Evolutionary conservation across 2,113 vertebrate genomes (phyloP), one percentile per base, ranked within the genome.

Genomic region (Maccullochella peelii): DNA sequence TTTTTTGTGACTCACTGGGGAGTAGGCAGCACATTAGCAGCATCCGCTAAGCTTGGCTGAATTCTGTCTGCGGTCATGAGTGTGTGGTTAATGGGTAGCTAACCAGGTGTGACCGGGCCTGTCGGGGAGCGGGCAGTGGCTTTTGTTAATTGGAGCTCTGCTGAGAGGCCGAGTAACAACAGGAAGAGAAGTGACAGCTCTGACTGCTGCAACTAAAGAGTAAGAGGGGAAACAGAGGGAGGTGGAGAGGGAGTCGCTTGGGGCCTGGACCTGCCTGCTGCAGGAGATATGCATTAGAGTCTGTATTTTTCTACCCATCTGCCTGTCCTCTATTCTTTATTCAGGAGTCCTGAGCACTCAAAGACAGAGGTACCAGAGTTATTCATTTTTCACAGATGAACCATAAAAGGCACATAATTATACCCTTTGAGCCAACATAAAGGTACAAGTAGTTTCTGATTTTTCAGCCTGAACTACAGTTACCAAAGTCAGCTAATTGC

Each of bases 161-260:
- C 89, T 91, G 91, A 85, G 87, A 42, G 66, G 80, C 78, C 11
- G 62, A 75, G 85, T 42, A 86, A 80, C 86, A 89, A 91, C 90
- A 92, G 88, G 88, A 93, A 92, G 86, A 74, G 85, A 82, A 82
- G 77, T 85, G 89, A 92, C 91, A 86, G 89, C 89, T 93, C 87
- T 87, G 57, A 84, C 80, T 50, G 84, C 85, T 87, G 0, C 65
- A 2, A 68, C 65, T 61, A 23, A 66, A 74, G 88, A 83, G 42
- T 44, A 27, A 40, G 83, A 84, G 71, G 36, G 58, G 21, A 72
- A 72, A 50, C 36, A 42, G 82, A 70, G 40, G 55, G 76, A 42
- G 54, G 52, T 25, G 21, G 16, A 54, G 57, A 76, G 16, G 58
- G 49, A 38, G 52, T 52, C n/a, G 23, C 66, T 70, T 6, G 4